Evolutionary conservation across 2,888 invertebrate species (phyloP).

Genomic region (Quadroppia sp.): DNA sequence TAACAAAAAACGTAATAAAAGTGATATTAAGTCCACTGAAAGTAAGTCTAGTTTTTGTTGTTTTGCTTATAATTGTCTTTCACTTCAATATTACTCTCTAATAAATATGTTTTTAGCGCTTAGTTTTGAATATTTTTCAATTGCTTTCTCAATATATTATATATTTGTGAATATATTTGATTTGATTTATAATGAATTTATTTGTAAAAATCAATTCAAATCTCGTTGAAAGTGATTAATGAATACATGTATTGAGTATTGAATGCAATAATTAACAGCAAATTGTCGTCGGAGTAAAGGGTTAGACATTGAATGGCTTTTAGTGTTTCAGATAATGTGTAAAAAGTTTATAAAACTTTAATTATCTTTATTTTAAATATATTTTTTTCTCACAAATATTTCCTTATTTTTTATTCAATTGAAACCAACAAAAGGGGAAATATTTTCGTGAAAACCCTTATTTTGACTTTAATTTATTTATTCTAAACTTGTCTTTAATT

Average conservation of each 20-base stretch:
- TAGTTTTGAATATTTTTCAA: constrained; percentile 18
- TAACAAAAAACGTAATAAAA: constrained; percentile 18
- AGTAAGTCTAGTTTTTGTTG: constrained; percentile 32
- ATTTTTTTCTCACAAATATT: no score
- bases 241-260: no score
- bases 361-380: not conserved
- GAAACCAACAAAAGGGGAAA: constrained; percentile 9
- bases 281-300: not conserved
- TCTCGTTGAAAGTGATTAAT: not conserved
- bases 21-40: constrained; percentile 16
- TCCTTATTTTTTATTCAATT: not conserved
- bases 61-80: not conserved
- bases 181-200: not conserved
- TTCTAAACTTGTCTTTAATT: not conserved
- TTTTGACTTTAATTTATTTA: not conserved
- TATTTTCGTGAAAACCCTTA: constrained; percentile 14
- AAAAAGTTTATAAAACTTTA: not conserved
- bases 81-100: not conserved
- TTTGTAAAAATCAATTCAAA: not conserved
- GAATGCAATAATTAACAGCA: no score
- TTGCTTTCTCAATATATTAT: not conserved
- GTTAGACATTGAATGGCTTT: not conserved
- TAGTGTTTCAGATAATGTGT: not conserved
- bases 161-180: no score
- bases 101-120: constrained; percentile 23